Percentiles rank a stretch among this genome's conserved stretches.
These are phyloP conservation scores for Anhinga anhinga DNA, from an alignment of 2,113 vertebrate genomes.

Conservation along the genomic window DNA sequence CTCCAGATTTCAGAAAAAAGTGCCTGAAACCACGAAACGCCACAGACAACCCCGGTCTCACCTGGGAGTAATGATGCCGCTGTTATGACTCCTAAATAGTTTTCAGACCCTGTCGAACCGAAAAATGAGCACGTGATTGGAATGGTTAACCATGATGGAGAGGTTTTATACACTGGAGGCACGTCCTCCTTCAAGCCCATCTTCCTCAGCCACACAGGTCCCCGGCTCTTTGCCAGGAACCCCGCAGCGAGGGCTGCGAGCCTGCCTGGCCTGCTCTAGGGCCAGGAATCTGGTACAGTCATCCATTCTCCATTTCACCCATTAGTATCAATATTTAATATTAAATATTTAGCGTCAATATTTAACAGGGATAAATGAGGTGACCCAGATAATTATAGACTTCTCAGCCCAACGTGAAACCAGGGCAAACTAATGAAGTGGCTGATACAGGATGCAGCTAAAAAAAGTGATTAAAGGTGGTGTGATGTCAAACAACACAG, in stretches of 20 bases:
- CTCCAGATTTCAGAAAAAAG: slow-evolving; percentile 10
- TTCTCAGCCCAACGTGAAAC: not conserved
- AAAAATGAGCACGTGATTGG: not conserved
- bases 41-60: not conserved
- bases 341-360: not conserved
- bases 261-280: not conserved
- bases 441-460: not conserved
- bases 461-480: not conserved
- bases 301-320: not conserved
- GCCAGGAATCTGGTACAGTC: not conserved
- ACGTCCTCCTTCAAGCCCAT: not conserved
- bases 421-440: not conserved
- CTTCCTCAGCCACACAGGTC: not conserved
- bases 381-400: not conserved
- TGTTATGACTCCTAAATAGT: not conserved
- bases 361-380: not conserved
- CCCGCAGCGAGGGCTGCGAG: rapidly evolving
- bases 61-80: not conserved
- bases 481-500: not conserved
- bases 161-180: not conserved
- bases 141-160: not conserved
- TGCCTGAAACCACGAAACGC: not conserved
- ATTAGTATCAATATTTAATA: not conserved
- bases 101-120: not conserved
- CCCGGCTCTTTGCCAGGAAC: not conserved